Evolutionary conservation across 2,113 vertebrate genomes (phyloP).

Genomic region (Podiceps cristatus): DNA sequence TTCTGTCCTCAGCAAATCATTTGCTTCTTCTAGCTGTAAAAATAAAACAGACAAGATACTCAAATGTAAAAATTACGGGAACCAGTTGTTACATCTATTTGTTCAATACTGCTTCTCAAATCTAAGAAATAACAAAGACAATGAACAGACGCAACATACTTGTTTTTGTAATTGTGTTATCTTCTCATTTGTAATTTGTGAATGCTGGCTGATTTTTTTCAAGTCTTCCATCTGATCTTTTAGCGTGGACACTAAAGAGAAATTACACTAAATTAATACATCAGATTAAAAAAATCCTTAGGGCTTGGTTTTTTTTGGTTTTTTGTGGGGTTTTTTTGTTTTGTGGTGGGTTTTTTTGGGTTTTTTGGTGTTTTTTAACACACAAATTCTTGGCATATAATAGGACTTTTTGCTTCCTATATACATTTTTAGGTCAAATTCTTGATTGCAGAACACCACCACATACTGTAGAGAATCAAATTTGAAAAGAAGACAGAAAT

Average conservation of each 20-base stretch:
- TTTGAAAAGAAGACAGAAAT: background rate
- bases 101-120: background rate
- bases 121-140: background rate
- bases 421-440: background rate
- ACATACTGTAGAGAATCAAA: background rate
- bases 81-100: background rate
- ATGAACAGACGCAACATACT: slow-evolving; percentile 77
- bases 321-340: background rate
- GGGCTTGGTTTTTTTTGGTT: background rate
- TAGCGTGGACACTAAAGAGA: slow-evolving; percentile 88
- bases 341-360: no score
- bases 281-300: background rate
- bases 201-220: slow-evolving; percentile 93
- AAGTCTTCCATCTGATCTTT: slow-evolving; percentile 97
- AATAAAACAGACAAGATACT: slow-evolving; percentile 5
- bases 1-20: slow-evolving; percentile 92
- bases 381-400: background rate
- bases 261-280: slow-evolving; percentile 18
- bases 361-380: background rate
- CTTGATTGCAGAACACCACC: background rate
- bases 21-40: slow-evolving; percentile 92
- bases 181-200: slow-evolving; percentile 94
- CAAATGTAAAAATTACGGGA: background rate
- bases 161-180: slow-evolving; percentile 93
- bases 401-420: background rate